Base-by-base conservation (phyloP, 1,140 invertebrate genomes). In the Drosophila seguyi region DNA sequence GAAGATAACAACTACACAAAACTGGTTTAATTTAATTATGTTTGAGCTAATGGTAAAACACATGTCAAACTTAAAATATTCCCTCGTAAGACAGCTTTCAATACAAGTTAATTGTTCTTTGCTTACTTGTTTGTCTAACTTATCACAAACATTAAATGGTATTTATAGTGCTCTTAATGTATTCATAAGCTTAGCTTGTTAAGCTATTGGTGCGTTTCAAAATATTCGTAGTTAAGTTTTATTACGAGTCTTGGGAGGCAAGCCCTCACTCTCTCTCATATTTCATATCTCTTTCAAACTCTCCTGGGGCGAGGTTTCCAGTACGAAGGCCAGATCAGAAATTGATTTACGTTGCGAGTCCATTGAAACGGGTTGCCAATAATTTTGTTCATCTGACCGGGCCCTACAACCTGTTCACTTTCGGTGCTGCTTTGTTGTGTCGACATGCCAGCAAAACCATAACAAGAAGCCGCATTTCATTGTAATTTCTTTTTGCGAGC, bases 401-500 rank as follows among this genome's bases (percentile, higher is more conserved):
- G 56, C 74, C 74, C 73, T 56, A 69, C 61, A 76, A 77, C 74
- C 74, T 75, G 72, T 77, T 69, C 56, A 39, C 42, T 68, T 68
- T 77, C 25, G 29, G 52, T 47, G 39, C 6, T 47, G 52, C 52
- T 66, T 75, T 76, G 52, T 53, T 42, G 39, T 42, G 34, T 20
- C 42, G 34, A 55, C 14, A 11, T 25, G 16, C 34, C 41, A 72
- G 13, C 48, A 59, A 56, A 72, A 73, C 48, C 52, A 73, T 73
- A 73, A 73, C 53, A 73, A 73, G 66, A 48, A 48, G 69, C 53
- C 52, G 67, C 66, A 59, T 72, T 73, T 76, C 61, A 66, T 75
- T 77, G 52, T 77, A 69, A 59, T 77, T 61, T 69, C 61, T 77
- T 77, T 77, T 77, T 53, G 75, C 73, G 73, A 60, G 34, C 39